Conservation (phyloP, 2,797 vertebrate genomes). For the Mormyrops attenuatus region DNA sequence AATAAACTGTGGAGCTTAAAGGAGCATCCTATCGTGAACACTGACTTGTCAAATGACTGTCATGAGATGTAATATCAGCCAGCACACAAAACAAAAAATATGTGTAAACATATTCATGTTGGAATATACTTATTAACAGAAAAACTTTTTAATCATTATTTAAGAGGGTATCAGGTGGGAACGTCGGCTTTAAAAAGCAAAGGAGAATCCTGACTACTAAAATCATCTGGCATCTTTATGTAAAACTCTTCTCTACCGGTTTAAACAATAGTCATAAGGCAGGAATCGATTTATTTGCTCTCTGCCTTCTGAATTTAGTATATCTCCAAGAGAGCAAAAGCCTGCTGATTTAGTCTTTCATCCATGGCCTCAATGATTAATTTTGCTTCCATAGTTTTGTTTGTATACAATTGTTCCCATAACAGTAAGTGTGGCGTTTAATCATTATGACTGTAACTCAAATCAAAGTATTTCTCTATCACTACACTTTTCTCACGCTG, state of each 20-base stretch:
- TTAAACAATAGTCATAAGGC: not conserved
- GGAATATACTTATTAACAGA: not conserved
- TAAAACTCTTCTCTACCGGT: not conserved
- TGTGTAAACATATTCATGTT: not conserved
- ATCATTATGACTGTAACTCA: not conserved
- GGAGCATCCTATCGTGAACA: not conserved
- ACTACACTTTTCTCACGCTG: not conserved
- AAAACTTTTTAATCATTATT: not conserved
- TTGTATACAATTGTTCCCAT: not conserved
- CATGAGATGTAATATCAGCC: not conserved
- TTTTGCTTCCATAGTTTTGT: not conserved
- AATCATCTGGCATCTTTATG: not conserved
- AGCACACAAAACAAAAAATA: not conserved
- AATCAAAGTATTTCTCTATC: not conserved
- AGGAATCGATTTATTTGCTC: not conserved
- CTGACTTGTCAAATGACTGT: not conserved
- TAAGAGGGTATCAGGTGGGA: not conserved
- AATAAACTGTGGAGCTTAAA: not conserved
- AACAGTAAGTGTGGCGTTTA: not conserved
- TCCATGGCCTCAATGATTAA: not conserved
- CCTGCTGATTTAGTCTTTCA: not conserved
- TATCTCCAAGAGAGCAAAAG: not conserved
- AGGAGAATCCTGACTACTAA: not conserved
- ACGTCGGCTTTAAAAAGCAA: not conserved
- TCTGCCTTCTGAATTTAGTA: not conserved